A percentile compares a stretch with the other conserved stretches of the same genome.
phyloP scores from a whole-genome alignment of 2,113 vertebrate genomes.

The Scomber colias region DNA sequence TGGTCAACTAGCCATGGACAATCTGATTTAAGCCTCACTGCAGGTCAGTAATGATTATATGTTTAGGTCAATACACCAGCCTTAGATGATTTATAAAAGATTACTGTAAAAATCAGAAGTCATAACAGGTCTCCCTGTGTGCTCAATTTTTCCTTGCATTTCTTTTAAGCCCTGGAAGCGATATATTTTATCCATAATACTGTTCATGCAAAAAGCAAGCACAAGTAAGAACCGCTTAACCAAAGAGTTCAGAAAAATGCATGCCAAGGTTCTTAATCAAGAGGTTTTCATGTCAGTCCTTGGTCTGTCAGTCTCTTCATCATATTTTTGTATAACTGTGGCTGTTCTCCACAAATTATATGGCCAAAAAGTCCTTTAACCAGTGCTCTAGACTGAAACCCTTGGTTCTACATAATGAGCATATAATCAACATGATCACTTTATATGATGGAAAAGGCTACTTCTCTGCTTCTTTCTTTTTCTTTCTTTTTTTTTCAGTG shows the following conservation, averaged over 20 bases:
- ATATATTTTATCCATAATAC: too few relatives aligned
- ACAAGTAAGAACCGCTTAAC: neutral
- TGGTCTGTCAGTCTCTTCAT: neutral
- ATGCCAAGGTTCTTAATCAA: neutral
- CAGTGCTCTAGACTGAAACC: neutral
- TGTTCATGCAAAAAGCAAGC: too few relatives aligned
- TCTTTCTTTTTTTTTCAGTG: neutral
- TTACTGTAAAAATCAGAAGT: neutral
- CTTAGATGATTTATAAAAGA: too few relatives aligned
- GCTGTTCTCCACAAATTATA: neutral
- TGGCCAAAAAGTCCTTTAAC: neutral
- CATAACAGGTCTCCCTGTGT: too few relatives aligned
- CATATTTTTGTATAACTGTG: neutral
- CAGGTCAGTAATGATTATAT: neutral
- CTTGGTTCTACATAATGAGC: neutral
- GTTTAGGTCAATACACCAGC: neutral
- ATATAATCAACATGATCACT: constrained; percentile 3
- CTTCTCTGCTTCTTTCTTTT: constrained; percentile 10
- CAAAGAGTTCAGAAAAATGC: neutral
- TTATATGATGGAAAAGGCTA: neutral
- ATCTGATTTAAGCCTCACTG: neutral
- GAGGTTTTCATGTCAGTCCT: neutral
- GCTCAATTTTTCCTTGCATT: too few relatives aligned
- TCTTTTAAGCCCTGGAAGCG: too few relatives aligned
- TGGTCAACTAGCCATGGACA: neutral